These are phyloP conservation scores for Stegodyphus mimosarum DNA, from an alignment of 1,140 invertebrate species.

Conservation along the genomic window DNA sequence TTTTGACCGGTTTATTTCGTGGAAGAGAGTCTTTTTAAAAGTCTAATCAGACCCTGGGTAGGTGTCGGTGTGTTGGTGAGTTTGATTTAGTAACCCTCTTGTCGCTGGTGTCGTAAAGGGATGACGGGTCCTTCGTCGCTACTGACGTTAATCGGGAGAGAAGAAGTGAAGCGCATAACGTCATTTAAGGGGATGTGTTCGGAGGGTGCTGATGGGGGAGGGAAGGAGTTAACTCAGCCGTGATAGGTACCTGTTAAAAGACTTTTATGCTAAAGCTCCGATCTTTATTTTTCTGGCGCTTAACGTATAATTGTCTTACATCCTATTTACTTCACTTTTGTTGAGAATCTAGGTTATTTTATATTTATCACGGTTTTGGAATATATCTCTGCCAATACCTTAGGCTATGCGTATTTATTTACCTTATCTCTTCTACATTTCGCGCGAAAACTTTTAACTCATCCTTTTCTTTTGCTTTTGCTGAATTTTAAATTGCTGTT, in stretches of 20 bases:
- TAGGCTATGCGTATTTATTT: too few species aligned
- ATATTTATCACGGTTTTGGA: too few species aligned
- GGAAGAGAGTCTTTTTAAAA: slow-evolving; percentile 31
- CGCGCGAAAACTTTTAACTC: too few species aligned
- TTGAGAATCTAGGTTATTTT: too few species aligned
- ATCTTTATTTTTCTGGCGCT: too few species aligned
- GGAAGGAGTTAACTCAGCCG: neutral
- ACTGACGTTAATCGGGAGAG: neutral
- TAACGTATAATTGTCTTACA: too few species aligned
- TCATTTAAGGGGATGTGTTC: slow-evolving; percentile 8
- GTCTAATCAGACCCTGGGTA: slow-evolving; percentile 16
- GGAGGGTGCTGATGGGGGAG: neutral
- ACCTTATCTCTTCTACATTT: too few species aligned
- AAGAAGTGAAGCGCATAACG: slow-evolving; percentile 17
- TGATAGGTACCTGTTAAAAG: neutral
- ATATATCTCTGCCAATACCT: too few species aligned
- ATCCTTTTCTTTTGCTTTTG: too few species aligned
- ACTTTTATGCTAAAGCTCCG: too few species aligned
- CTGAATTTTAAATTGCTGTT: too few species aligned
- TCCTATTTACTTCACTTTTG: too few species aligned
- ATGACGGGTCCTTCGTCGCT: neutral
- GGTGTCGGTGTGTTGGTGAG: slow-evolving; percentile 1
- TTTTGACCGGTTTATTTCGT: slow-evolving; percentile 33
- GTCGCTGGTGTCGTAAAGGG: neutral
- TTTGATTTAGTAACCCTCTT: neutral